Conservation (phyloP, 2,888 invertebrate genomes). For the Drosophila gaucha region DNA sequence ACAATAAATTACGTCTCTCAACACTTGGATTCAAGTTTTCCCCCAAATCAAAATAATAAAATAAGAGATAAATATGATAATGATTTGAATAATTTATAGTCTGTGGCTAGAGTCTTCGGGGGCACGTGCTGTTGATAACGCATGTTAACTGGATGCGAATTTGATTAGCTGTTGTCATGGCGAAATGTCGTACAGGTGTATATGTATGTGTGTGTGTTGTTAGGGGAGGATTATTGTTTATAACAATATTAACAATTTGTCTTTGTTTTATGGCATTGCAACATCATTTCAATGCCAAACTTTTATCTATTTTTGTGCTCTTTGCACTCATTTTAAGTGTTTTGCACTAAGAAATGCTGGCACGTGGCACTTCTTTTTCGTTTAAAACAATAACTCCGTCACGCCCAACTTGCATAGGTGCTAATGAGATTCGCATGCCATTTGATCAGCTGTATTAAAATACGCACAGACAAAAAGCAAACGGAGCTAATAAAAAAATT, state of each 20-base stretch:
- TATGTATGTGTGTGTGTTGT: background rate
- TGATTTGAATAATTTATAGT: constrained; percentile 55
- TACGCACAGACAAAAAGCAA: constrained; percentile 25
- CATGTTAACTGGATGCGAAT: constrained; percentile 5
- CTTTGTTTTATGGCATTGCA: constrained; percentile 1
- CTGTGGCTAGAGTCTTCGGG: constrained; percentile 1
- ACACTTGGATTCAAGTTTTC: background rate
- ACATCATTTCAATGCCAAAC: background rate
- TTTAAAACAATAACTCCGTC: constrained; percentile 3
- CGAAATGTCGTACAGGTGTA: background rate
- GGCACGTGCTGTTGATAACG: constrained; percentile 58
- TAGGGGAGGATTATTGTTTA: background rate
- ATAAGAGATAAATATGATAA: constrained; percentile 52
- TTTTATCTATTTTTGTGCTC: constrained; percentile 17
- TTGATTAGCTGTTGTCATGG: constrained; percentile 22
- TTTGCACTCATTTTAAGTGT: constrained; percentile 28
- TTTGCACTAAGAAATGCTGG: constrained; percentile 13
- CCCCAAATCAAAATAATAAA: constrained; percentile 13
- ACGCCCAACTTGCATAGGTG: constrained; percentile 42
- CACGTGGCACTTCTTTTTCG: constrained; percentile 59
- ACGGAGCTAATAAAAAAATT: constrained; percentile 20
- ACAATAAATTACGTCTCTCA: no score
- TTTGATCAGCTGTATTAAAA: constrained; percentile 34
- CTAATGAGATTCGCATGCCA: constrained; percentile 68
- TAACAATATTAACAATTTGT: no score